Conservation (phyloP, 2,888 invertebrate genomes). For the Steinernema carpocapsae region DNA sequence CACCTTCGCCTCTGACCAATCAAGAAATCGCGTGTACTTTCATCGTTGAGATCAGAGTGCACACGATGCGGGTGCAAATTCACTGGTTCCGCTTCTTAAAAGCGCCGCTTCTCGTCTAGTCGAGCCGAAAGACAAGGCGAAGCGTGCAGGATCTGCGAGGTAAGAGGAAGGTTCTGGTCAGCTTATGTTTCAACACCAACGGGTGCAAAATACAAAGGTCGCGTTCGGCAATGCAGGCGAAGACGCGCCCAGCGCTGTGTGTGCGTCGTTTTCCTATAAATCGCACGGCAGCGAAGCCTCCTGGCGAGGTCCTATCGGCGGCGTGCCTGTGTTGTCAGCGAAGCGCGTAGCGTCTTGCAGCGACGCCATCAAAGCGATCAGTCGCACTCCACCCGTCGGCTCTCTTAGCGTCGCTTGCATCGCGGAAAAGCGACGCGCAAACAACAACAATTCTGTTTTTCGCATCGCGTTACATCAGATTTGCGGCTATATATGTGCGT, state of each 20-base stretch:
- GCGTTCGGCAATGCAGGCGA: neutral
- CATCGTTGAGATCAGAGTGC: no score
- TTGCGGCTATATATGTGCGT: neutral
- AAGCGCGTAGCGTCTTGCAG: no score
- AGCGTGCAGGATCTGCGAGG: neutral
- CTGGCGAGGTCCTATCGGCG: no score
- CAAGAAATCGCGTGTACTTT: no score
- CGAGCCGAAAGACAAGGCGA: no score
- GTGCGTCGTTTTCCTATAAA: slow-evolving; percentile 26
- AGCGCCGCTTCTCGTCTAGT: no score
- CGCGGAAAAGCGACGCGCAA: slow-evolving; percentile 8
- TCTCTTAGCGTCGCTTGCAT: neutral
- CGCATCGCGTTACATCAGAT: neutral
- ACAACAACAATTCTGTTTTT: slow-evolving; percentile 20
- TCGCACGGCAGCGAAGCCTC: neutral
- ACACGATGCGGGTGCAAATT: no score
- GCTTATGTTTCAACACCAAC: neutral
- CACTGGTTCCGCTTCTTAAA: no score
- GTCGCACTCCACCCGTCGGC: neutral
- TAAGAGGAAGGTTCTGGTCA: no score
- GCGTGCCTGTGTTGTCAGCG: no score
- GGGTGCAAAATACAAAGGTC: slow-evolving; percentile 32
- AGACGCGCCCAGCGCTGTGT: neutral
- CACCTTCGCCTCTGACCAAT: no score
- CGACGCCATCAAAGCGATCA: no score